phyloP scores from a whole-genome alignment of 1,140 invertebrate genomes.

The Sesamia nonagrioides region DNA sequence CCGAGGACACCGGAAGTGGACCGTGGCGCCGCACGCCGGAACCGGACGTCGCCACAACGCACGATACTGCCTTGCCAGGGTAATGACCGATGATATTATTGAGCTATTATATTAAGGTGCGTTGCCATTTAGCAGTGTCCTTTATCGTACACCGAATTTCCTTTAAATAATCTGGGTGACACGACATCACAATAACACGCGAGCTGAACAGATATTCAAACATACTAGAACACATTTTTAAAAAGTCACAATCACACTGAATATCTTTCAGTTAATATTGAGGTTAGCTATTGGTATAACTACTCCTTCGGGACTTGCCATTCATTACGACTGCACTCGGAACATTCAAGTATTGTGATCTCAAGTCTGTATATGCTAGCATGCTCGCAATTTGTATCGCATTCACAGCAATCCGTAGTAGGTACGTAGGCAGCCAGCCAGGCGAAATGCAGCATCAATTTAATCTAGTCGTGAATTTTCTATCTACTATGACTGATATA shows the following conservation, averaged over 20 bases:
- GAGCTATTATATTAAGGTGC: slow-evolving; percentile 40
- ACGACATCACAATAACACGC: too few species aligned
- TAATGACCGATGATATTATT: slow-evolving; percentile 68
- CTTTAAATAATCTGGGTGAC: too few species aligned
- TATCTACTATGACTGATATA: too few species aligned
- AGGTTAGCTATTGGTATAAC: background rate
- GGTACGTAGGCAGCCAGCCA: too few species aligned
- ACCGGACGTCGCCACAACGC: slow-evolving; percentile 70
- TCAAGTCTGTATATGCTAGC: background rate
- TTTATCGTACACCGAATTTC: too few species aligned
- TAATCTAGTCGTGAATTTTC: background rate
- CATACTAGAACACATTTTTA: too few species aligned
- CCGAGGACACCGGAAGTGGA: slow-evolving; percentile 68
- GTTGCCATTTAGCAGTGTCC: background rate
- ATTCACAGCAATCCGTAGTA: background rate
- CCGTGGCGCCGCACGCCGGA: slow-evolving; percentile 71
- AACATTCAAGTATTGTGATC: background rate
- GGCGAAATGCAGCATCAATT: background rate
- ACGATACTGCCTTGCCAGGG: slow-evolving; percentile 71
- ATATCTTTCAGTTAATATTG: too few species aligned
- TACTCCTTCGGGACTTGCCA: background rate
- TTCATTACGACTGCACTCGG: background rate
- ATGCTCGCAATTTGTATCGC: slow-evolving; percentile 1
- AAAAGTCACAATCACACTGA: too few species aligned
- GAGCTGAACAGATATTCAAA: too few species aligned